A percentile compares a stretch with the other conserved stretches of the same genome.
Conservation (phyloP, 2,113 vertebrate genomes). For the Clupea harengus region DNA sequence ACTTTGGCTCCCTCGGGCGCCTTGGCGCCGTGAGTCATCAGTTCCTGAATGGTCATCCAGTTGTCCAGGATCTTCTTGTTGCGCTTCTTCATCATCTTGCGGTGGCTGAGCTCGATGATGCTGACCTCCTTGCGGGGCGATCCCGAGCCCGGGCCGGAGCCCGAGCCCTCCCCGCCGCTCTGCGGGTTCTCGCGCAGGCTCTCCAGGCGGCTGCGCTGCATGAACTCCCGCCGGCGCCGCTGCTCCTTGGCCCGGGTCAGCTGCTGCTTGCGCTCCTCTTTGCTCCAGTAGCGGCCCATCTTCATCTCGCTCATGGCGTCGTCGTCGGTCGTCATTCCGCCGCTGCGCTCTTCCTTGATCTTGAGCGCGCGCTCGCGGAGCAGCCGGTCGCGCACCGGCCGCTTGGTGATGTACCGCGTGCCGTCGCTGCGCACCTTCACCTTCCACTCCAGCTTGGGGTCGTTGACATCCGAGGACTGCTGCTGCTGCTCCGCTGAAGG, state of each 20-base stretch:
- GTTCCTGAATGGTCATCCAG: conserved; percentile 99
- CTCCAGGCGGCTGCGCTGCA: conserved; percentile 93
- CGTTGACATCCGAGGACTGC: conserved; percentile 26
- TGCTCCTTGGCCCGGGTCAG: conserved; percentile 91
- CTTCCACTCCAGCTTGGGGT: conserved; percentile 98
- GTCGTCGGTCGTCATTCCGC: conserved; percentile 91
- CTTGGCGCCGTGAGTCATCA: conserved; percentile 94
- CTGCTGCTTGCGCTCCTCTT: conserved; percentile 94
- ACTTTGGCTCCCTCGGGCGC: conserved; percentile 88
- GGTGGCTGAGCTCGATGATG: conserved; percentile 96
- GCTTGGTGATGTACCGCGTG: conserved; percentile 92
- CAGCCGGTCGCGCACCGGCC: conserved; percentile 90
- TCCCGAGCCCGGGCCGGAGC: background rate
- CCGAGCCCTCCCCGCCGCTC: conserved; percentile 80
- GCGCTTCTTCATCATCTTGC: conserved; percentile 98
- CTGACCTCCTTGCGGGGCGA: conserved; percentile 80
- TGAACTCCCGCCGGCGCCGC: conserved; percentile 86
- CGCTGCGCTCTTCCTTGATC: conserved; percentile 94
- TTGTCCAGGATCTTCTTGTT: conserved; percentile 99
- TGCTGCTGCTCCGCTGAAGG: conserved; percentile 50
- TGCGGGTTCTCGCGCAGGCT: conserved; percentile 88
- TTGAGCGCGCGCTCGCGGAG: conserved; percentile 92
- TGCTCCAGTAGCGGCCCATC: conserved; percentile 97
- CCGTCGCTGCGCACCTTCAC: conserved; percentile 94
- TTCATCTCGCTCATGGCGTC: conserved; percentile 97